phyloP scores from a whole-genome alignment of 1,140 invertebrate species.

The Euura lappo region DNA sequence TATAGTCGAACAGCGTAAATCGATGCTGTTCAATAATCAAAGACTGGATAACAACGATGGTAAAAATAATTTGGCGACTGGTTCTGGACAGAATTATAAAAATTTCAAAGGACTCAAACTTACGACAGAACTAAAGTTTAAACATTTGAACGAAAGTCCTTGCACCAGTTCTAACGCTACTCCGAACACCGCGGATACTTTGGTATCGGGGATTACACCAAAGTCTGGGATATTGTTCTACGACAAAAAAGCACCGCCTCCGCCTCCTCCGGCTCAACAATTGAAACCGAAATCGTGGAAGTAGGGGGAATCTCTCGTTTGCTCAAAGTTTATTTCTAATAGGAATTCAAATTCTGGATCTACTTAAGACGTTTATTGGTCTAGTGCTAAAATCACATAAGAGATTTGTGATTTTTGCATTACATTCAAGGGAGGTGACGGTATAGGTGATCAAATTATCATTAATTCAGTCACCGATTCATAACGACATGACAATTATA shows the following conservation, averaged over 20 bases:
- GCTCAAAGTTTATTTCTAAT: not conserved
- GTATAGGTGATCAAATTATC: not conserved
- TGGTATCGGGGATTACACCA: slow-evolving; percentile 18
- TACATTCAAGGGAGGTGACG: not conserved
- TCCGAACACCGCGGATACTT: slow-evolving; percentile 37
- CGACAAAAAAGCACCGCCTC: slow-evolving; percentile 55
- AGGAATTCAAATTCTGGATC: too few relatives aligned
- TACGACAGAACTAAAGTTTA: slow-evolving; percentile 44
- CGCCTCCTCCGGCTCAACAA: slow-evolving; percentile 46
- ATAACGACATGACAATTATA: not conserved
- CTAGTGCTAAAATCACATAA: not conserved
- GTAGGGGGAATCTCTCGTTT: not conserved
- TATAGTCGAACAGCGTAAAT: slow-evolving; percentile 40
- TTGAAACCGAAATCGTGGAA: slow-evolving; percentile 44
- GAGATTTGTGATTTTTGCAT: not conserved
- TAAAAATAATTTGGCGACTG: slow-evolving; percentile 31
- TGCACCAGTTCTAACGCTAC: slow-evolving; percentile 27
- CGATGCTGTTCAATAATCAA: slow-evolving; percentile 17
- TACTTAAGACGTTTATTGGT: not conserved
- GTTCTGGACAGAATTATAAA: slow-evolving; percentile 40
- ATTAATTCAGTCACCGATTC: not conserved
- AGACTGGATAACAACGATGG: slow-evolving; percentile 9
- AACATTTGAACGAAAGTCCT: slow-evolving; percentile 42
- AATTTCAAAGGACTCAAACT: slow-evolving; percentile 59
- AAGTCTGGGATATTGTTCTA: slow-evolving; percentile 44